phyloP scores from a whole-genome alignment of 2,797 vertebrate genomes.

The Balearica regulorum region DNA sequence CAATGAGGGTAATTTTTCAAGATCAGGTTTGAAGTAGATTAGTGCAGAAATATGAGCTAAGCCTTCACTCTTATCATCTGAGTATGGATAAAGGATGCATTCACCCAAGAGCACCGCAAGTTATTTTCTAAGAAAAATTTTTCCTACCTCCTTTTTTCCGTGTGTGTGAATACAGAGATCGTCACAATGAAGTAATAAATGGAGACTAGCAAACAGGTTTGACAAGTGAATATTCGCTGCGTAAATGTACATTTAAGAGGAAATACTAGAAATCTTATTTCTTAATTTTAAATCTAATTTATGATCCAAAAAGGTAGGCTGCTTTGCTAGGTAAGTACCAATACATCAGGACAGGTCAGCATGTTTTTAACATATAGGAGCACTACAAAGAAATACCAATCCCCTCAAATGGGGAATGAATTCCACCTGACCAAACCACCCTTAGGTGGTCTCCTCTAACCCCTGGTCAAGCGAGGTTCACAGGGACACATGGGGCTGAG shows the following conservation, averaged over 20 bases:
- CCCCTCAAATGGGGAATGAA: not conserved
- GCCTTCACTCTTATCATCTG: slow-evolving; percentile 60
- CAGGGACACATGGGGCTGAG: not conserved
- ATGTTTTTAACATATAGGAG: not conserved
- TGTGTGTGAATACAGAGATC: not conserved
- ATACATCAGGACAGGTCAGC: not conserved
- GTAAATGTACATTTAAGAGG: not conserved
- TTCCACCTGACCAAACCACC: not conserved
- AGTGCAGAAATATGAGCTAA: slow-evolving; percentile 69
- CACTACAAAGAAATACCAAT: not conserved
- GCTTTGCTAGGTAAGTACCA: not conserved
- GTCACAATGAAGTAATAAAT: slow-evolving; percentile 14
- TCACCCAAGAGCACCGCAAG: slow-evolving; percentile 55
- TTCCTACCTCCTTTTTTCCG: not conserved
- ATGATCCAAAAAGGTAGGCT: not conserved
- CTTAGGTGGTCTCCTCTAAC: not conserved
- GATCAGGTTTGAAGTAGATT: slow-evolving; percentile 67
- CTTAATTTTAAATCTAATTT: slow-evolving; percentile 44
- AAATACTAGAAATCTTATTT: not conserved
- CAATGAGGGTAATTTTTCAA: slow-evolving; percentile 65
- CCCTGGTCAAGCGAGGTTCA: not conserved
- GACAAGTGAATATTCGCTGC: not conserved
- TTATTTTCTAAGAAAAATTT: slow-evolving; percentile 48
- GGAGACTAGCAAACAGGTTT: slow-evolving; percentile 23
- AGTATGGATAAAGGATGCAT: slow-evolving; percentile 65